Evolutionary conservation across 2,113 vertebrate species (phyloP), one percentile per base, ranked within the genome.

Genomic region (Heterochromis multidens): DNA sequence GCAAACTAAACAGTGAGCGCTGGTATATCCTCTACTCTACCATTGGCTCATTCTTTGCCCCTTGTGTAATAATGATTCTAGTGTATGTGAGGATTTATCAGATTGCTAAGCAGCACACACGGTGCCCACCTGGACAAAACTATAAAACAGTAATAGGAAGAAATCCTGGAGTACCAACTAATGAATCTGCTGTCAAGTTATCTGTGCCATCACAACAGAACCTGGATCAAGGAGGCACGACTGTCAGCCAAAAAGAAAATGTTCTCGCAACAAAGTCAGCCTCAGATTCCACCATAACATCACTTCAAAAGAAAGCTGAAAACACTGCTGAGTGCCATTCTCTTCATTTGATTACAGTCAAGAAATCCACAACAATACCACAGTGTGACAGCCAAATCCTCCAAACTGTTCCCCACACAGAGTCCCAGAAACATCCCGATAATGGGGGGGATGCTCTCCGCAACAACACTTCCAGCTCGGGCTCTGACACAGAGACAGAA

Each of bases 11-110:
- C 27, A 91, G 95, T 1, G 97, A 98, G 79, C 93, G 94, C 1
- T 98, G 98, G 98, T 99, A 99, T 49, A 96, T 99, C 82, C 94
- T 99, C 29, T 97, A 97, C 92, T 99, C 98, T 87, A 97, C 97
- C 87, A 84, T 97, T 0, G 97, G 96, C 2, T 98, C 97, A 0
- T 99, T 99, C 94, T 99, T 99, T 0, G 97, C 96, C 0, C 98
- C 98, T 0, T 99, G 98, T 56, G 92, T 98, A 78, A 98, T 98
- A 81, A 99, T 99, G 98, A 96, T 98, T 77, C 95, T 98, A 1
- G 98, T 99, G 35, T 99, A 99, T 17, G 43, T 97, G 46, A 95
- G 97, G 84, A 98, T 99, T 89, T 99, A 99, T 80, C 92, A 97
- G 84, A 98, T 98, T 0, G 97, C 98, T 43, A 97, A 96, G 78